Conservation (phyloP, 1,140 invertebrate genomes). For the Drosophila nigrodunni region DNA sequence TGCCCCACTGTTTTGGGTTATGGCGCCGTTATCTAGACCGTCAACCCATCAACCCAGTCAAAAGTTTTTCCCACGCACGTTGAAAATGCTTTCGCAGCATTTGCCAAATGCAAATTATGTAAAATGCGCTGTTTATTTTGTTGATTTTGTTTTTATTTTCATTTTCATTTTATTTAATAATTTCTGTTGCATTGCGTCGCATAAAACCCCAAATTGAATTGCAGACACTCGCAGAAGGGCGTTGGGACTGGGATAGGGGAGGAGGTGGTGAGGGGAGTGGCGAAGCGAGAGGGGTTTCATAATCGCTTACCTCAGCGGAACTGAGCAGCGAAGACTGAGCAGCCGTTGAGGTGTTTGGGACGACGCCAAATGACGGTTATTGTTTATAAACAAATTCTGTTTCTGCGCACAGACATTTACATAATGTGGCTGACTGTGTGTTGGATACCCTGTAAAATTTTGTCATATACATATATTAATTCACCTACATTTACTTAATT, state of each 20-base stretch:
- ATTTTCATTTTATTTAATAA: slow-evolving; percentile 34
- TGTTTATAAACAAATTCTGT: slow-evolving; percentile 74
- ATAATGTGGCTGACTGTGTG: slow-evolving; percentile 37
- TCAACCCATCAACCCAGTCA: slow-evolving; percentile 32
- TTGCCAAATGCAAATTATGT: slow-evolving; percentile 67
- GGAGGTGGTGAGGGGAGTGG: neutral
- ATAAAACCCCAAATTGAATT: slow-evolving; percentile 54
- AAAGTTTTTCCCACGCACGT: slow-evolving; percentile 77
- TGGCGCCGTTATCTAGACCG: slow-evolving; percentile 63
- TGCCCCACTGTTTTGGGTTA: slow-evolving; percentile 4
- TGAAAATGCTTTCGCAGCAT: slow-evolving; percentile 53
- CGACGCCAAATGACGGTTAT: slow-evolving; percentile 20
- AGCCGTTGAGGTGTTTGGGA: slow-evolving; percentile 51
- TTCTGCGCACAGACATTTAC: slow-evolving; percentile 26
- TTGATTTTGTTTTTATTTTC: slow-evolving; percentile 52
- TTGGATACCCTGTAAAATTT: neutral
- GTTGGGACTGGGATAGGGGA: neutral
- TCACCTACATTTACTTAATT: slow-evolving; percentile 35
- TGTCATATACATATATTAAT: neutral
- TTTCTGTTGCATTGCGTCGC: slow-evolving; percentile 22
- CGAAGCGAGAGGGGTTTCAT: no score
- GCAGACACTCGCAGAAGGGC: slow-evolving; percentile 2
- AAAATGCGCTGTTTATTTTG: slow-evolving; percentile 69
- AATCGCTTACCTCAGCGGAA: slow-evolving; percentile 57
- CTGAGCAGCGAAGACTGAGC: slow-evolving; percentile 2